Base-by-base conservation (phyloP, 2,797 vertebrate genomes). In the Cyprinella venusta region DNA sequence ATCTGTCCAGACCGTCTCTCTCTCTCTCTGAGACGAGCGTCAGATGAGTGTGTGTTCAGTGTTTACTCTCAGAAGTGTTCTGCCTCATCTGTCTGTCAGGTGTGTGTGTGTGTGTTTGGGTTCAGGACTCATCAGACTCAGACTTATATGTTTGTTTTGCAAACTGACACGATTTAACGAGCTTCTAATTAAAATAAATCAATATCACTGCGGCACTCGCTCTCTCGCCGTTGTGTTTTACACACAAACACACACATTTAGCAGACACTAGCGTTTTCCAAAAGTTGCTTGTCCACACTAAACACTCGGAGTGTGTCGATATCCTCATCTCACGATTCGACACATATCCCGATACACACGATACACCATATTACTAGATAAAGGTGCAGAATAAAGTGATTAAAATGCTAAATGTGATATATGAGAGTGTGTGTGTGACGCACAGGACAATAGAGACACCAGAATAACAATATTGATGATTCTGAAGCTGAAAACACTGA, bases 181-280 rank as follows among this genome's bases (percentile, higher is more conserved):
- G 94, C 91, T 92, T 92, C 93, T 95, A 95, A 95, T 95, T 94
- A 94, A 94, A 95, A 94, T 94, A 94, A 95, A 95, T 94, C 94
- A 94, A 95, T 94, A 94, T 88, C 92, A 93, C 93, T 94, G 94
- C 94, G 86, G 93, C 92, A 94, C 90, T 81, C 68, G 68, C 88
- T 88, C 69, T 84, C 33, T 4, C 76, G 90, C 83, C 88, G 77
- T 84, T 79, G 86, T 33, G 13, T 19, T 48, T 3, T 40, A 24
- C 52, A 24, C 52, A 45, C 75, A 4, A 33, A 54, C 19, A 21
- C 38, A 61, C 52, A 54, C 19, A 61, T 69, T 86, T 13, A 13
- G 42, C 13, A 45, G 45, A 45, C 12, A 45, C 45, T 45, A 15
- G 45, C 4, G 13, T 15, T 45, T 45, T 15, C 45, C 45, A 15